phyloP scores from a whole-genome alignment of 1,140 invertebrate species.

The Diploscapter pachys region DNA sequence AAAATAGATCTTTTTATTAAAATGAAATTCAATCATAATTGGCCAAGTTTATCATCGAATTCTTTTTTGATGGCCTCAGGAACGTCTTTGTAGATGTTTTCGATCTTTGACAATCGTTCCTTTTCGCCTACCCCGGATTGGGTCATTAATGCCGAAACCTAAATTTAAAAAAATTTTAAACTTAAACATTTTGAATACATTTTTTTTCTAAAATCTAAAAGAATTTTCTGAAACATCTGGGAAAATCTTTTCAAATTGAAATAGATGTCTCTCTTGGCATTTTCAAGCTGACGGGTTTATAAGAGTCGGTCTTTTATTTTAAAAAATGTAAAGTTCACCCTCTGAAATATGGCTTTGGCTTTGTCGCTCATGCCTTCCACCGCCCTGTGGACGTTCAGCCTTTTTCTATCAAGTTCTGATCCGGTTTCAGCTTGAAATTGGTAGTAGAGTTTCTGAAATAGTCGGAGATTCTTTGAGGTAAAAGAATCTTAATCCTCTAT shows the following conservation, averaged over 20 bases:
- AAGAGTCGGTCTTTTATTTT: no score
- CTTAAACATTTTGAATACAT: no score
- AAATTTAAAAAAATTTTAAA: neutral
- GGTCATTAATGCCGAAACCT: constrained; percentile 17
- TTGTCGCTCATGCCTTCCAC: constrained; percentile 7
- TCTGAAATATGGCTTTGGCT: constrained; percentile 15
- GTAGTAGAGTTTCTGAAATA: no score
- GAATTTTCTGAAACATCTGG: no score
- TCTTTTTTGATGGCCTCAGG: constrained; percentile 16
- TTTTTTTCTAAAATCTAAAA: no score
- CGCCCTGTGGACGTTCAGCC: constrained; percentile 3
- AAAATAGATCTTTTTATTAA: no score
- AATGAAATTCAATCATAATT: neutral
- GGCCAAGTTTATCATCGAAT: constrained; percentile 5
- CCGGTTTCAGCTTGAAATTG: no score
- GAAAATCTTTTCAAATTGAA: no score
- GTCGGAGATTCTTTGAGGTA: no score
- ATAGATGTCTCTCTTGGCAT: no score
- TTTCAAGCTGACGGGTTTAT: no score
- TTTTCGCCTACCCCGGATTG: constrained; percentile 1
- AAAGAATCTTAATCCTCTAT: no score
- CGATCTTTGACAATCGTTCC: constrained; percentile 3
- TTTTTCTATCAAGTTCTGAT: neutral
- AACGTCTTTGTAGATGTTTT: constrained; percentile 4
- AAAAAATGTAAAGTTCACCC: neutral